Conservation (phyloP, 2,888 invertebrate genomes). For the Chrysolina haemoptera region DNA sequence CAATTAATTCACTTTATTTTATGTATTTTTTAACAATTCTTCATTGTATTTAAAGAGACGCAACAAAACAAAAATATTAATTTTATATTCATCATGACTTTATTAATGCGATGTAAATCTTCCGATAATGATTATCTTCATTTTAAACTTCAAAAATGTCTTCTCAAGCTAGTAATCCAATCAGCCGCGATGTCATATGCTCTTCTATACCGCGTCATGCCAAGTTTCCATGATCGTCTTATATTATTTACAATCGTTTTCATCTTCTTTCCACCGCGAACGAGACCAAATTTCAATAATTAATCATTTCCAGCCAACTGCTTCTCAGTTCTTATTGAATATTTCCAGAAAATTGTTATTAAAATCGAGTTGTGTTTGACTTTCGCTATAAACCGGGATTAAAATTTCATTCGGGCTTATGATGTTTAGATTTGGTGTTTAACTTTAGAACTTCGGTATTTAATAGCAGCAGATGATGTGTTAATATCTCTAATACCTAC, state of each 20-base stretch:
- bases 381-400: conserved; percentile 26
- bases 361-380: conserved; percentile 25
- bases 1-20: no score
- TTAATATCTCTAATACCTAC: conserved; percentile 40
- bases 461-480: conserved; percentile 30
- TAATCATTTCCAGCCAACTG: conserved; percentile 1
- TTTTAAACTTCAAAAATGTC: no score
- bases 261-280: not conserved
- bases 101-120: no score
- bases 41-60: no score
- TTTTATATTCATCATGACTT: no score
- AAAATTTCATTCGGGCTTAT: conserved; percentile 24
- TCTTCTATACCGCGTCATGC: no score
- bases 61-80: no score
- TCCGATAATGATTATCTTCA: no score
- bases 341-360: conserved; percentile 22
- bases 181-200: no score
- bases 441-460: conserved; percentile 29
- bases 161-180: no score
- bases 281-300: not conserved
- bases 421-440: conserved; percentile 39
- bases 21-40: no score
- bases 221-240: no score
- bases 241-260: not conserved
- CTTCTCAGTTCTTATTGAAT: not conserved